Base-by-base conservation (phyloP, 2,888 invertebrate genomes). In the Megalurothrips usitatus region DNA sequence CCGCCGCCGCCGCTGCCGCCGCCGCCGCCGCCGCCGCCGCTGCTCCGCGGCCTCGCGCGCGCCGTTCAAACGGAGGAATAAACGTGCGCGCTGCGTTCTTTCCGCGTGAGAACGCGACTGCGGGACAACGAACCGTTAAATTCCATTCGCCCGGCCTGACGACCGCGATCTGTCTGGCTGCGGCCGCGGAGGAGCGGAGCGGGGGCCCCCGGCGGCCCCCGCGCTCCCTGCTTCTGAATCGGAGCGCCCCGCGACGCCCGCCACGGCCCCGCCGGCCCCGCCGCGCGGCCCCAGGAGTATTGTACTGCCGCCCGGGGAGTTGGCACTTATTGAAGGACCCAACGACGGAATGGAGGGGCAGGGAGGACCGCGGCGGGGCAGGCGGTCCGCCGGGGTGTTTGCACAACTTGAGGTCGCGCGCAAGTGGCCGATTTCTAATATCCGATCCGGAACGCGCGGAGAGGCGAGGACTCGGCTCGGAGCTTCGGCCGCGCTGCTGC, bases 371-470 rank as follows among this genome's bases (percentile, higher is more conserved):
- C 9, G 49, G 49, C 49, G 49, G 14, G 63, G 63, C 14, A n/a
- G 63, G 63, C 63, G 3, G 63, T 14, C 11, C 68, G 68, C 26
- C 23, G n/a, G n/a, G n/a, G 23, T 68, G 68, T 68, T 68, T 68
- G 68, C 68, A 68, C 68, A 68, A 23, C 23, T 68, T 68, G 68
- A 68, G 68, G 68, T 68, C 68, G 23, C 68, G 23, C 68, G 4
- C 34, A 43, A 43, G 34, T 43, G 34, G 68, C 68, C 68, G 68
- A 23, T 68, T 68, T 68, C 68, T 68, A 68, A 68, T 68, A 68
- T 68, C 68, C 68, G 68, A 68, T 68, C 23, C 68, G 52, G 34
- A 17, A 52, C 52, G 52, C 49, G 49, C 9, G 49, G 14, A 49
- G 49, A 49, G 49, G 52, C 6, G 52, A 19, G 10, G 34, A 43